Conservation (phyloP, 2,113 vertebrate genomes). For the Origma solitaria region DNA sequence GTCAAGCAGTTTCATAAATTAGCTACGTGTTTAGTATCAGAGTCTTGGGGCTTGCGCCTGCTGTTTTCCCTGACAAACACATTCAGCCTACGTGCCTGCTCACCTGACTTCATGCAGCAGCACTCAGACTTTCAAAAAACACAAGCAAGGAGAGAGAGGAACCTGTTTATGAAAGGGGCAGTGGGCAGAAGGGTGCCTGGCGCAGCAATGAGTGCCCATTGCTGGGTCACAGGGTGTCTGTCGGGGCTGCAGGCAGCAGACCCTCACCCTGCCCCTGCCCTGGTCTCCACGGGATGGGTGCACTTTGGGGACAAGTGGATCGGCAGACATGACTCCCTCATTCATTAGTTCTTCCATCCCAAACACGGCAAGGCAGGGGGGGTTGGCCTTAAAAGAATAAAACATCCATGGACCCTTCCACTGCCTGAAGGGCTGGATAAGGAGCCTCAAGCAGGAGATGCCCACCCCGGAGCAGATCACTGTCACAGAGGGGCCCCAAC, state of each 20-base stretch:
- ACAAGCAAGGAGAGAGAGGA: neutral
- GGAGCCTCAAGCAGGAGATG: too few relatives aligned
- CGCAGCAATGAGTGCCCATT: rapidly evolving
- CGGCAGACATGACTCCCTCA: neutral
- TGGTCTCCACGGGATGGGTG: rapidly evolving
- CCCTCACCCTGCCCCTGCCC: neutral
- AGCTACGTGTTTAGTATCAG: neutral
- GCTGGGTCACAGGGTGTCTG: neutral
- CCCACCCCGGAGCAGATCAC: rapidly evolving
- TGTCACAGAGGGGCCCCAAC: neutral
- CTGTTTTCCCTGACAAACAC: neutral
- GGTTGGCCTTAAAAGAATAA: neutral
- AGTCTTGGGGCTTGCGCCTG: neutral
- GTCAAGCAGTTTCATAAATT: neutral
- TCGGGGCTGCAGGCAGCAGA: neutral
- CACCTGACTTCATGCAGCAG: neutral
- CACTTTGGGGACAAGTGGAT: rapidly evolving
- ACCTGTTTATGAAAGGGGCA: rapidly evolving
- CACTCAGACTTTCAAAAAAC: neutral
- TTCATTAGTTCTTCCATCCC: neutral
- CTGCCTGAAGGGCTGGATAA: neutral
- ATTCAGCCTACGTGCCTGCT: neutral
- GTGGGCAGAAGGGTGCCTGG: neutral
- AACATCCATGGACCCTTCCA: neutral
- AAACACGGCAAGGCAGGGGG: rapidly evolving